Conservation (phyloP, 2,113 vertebrate species). For the Kobus ellipsiprymnus region DNA sequence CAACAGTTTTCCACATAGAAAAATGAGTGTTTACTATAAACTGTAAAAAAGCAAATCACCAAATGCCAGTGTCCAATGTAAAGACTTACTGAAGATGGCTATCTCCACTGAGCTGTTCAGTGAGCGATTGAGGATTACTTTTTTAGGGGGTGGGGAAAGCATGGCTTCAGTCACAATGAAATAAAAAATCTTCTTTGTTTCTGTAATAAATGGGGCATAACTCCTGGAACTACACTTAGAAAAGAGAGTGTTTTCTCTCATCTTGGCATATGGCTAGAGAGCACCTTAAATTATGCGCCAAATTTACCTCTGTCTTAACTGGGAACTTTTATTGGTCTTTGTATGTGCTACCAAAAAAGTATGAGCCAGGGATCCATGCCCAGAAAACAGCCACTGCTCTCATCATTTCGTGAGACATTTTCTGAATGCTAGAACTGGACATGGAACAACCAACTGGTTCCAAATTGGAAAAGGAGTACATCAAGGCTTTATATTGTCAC, state of each 20-base stretch:
- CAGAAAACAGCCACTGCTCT: background rate
- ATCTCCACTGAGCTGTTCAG: background rate
- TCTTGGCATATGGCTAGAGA: background rate
- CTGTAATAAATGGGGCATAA: background rate
- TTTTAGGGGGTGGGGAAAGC: background rate
- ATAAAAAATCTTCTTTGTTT: background rate
- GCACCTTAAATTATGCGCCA: background rate
- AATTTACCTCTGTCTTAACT: background rate
- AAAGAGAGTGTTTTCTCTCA: background rate
- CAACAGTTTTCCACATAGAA: background rate
- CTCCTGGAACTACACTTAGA: background rate
- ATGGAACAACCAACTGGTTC: background rate
- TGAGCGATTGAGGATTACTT: background rate
- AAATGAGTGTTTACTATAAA: background rate
- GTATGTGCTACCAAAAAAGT: background rate
- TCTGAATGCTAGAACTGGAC: background rate
- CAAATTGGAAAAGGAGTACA: background rate
- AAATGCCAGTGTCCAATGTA: background rate
- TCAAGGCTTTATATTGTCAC: background rate
- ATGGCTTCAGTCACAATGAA: background rate
- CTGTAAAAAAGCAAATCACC: background rate
- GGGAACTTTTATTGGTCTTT: background rate
- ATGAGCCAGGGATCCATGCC: background rate
- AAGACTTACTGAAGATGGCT: background rate
- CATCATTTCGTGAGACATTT: background rate